Conservation (phyloP, 1,140 invertebrate species). For the Pogonus chalceus region DNA sequence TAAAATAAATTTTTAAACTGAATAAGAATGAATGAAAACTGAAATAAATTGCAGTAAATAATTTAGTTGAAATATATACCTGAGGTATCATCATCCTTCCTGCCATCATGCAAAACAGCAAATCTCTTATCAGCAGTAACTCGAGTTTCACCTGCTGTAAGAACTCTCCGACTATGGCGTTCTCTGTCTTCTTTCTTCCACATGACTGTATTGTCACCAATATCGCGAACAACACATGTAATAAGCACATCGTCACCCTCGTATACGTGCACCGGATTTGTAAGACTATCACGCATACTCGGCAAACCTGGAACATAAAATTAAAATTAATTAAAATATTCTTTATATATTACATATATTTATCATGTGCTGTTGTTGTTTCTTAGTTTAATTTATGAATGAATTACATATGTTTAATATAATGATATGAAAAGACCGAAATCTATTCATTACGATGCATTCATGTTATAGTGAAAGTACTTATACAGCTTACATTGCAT, state of each 20-base stretch:
- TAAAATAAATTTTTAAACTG: too few relatives aligned
- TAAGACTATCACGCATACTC: slow-evolving; percentile 32
- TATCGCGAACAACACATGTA: slow-evolving; percentile 63
- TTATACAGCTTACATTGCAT: too few relatives aligned
- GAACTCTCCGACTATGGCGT: slow-evolving; percentile 40
- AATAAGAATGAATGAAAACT: too few relatives aligned
- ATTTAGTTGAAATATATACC: too few relatives aligned
- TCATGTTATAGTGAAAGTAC: too few relatives aligned
- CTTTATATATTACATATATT: neutral
- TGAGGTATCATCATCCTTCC: too few relatives aligned
- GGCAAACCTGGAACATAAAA: slow-evolving; percentile 30
- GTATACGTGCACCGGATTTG: slow-evolving; percentile 39
- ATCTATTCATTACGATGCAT: neutral
- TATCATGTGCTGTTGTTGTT: neutral
- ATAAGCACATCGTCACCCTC: slow-evolving; percentile 64
- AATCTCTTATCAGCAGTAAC: slow-evolving; percentile 61
- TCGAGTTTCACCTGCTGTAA: slow-evolving; percentile 61
- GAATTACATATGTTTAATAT: neutral
- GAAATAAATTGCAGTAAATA: too few relatives aligned
- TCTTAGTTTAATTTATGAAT: neutral
- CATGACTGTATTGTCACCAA: slow-evolving; percentile 55
- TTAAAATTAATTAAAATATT: neutral
- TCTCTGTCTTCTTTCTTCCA: slow-evolving; percentile 57
- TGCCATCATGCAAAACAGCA: slow-evolving; percentile 59
- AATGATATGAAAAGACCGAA: neutral